These are phyloP conservation scores for Epiblema foenella DNA, from an alignment of 2,888 invertebrate species.

Conservation along the genomic window DNA sequence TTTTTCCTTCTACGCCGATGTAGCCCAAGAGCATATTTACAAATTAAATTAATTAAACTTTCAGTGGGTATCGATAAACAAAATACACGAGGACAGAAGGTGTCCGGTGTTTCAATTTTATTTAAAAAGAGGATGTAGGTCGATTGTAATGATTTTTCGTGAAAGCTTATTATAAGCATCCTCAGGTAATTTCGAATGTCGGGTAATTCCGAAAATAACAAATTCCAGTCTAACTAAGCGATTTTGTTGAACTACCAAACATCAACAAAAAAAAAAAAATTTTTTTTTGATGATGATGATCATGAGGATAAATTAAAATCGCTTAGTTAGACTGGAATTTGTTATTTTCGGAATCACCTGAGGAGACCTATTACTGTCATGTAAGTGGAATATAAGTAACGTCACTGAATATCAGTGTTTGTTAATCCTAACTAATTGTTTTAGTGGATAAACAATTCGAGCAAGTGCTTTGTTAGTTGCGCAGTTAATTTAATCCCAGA, in stretches of 20 bases:
- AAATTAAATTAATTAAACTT: constrained; percentile 39
- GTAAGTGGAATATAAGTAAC: constrained; percentile 29
- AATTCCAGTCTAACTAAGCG: no score
- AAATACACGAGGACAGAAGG: not conserved
- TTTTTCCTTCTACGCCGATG: constrained; percentile 35
- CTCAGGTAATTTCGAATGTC: no score
- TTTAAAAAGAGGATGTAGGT: constrained; percentile 15
- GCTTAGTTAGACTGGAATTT: no score
- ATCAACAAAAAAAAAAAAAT: no score
- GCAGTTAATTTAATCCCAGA: constrained; percentile 31
- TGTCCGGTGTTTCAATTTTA: not conserved
- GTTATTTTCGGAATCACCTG: no score
- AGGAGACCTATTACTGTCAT: no score
- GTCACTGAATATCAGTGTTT: constrained; percentile 33
- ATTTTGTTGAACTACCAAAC: no score
- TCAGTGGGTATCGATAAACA: constrained; percentile 24
- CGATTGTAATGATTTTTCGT: constrained; percentile 28
- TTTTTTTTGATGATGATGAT: no score
- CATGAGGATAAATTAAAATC: no score
- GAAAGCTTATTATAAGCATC: constrained; percentile 31
- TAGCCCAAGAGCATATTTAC: constrained; percentile 42
- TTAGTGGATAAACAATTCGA: constrained; percentile 35
- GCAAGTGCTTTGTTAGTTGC: constrained; percentile 24
- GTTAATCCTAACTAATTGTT: no score
- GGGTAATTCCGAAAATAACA: no score